Evolutionary conservation across 2,797 vertebrate genomes (phyloP).

Genomic region (Rhinichthys osculus): DNA sequence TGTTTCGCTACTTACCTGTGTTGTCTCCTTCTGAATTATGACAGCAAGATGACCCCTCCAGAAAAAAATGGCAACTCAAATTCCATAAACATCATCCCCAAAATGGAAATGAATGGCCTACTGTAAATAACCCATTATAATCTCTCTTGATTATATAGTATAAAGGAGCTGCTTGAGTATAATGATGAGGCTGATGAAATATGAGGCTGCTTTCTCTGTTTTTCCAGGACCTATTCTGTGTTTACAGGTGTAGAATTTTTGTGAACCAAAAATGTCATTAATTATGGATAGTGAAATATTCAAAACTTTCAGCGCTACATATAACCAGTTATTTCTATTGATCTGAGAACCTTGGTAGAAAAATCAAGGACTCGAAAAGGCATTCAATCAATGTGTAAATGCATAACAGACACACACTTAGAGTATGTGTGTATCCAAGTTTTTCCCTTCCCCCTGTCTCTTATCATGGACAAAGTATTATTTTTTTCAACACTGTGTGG

Average conservation of each 20-base stretch:
- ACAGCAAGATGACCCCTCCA: not conserved
- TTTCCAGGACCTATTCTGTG: not conserved
- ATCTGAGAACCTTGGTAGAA: conserved; percentile 18
- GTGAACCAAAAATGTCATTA: conserved; percentile 8
- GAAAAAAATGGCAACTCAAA: not conserved
- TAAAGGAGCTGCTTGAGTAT: not conserved
- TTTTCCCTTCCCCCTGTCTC: conserved; percentile 39
- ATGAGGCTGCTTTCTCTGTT: not conserved
- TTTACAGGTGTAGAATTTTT: conserved; percentile 17
- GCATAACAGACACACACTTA: not conserved
- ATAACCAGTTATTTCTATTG: conserved; percentile 33
- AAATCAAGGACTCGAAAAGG: conserved; percentile 35
- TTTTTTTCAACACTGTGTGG: conserved; percentile 61
- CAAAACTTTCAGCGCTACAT: not conserved
- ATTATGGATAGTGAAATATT: conserved; percentile 15
- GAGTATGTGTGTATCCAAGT: not conserved
- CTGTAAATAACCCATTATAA: not conserved
- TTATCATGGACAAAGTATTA: conserved; percentile 20
- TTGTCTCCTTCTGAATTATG: too few species aligned
- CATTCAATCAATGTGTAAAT: conserved; percentile 31
- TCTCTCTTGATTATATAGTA: not conserved
- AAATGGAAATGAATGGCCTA: not conserved
- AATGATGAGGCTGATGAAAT: not conserved
- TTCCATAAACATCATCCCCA: not conserved
- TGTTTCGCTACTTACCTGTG: too few species aligned